Evolutionary conservation across 2,797 vertebrate genomes (phyloP), one percentile per base, ranked within the genome.

Genomic region (Limosa lapponica): DNA sequence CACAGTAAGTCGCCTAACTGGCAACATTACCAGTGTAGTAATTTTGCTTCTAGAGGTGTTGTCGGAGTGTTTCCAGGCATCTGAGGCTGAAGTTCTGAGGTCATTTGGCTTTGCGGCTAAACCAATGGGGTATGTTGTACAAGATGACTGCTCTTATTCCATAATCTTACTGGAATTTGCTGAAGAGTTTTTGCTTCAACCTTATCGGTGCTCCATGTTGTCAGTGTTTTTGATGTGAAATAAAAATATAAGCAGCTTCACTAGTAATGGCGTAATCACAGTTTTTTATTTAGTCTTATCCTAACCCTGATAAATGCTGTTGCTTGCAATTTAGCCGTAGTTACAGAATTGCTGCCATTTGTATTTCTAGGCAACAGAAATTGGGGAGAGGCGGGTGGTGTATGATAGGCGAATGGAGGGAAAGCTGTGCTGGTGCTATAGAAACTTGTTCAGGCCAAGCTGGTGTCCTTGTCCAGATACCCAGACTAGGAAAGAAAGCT

Each of bases 381-480:
- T 0, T 1, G 12, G 2, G 13, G 25, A 7, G 19, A 3, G 11
- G 9, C 3, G 5, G 2, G 1, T 4, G 2, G 6, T 27, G 24
- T 59, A 15, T 27, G 34, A 13, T 61, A 13, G 23, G 36, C 69
- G 54, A 58, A 37, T 10, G 24, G 41, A 20, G 43, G 16, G 24
- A 52, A 57, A 39, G 55, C 28, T 67, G n/a, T 59, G 37, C 49
- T 49, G 24, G 34, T 73, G 20, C 11, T 71, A 41, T 41, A 62
- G 64, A 39, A 70, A 20, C 20, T 82, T 43, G 7, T 39, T 71
- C 17, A 34, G 58, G 37, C 43, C 46, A 24, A 46, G 19, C 44
- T 87, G 66, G 30, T 72, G 36, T 72, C 37, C n/a, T 78, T 72
- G 22, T 48, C 28, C 28, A 32, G 11, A 19, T 39, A n/a, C 57